Evolutionary conservation across 2,113 vertebrate genomes (phyloP).

Genomic region (Lichenostomus cassidix): DNA sequence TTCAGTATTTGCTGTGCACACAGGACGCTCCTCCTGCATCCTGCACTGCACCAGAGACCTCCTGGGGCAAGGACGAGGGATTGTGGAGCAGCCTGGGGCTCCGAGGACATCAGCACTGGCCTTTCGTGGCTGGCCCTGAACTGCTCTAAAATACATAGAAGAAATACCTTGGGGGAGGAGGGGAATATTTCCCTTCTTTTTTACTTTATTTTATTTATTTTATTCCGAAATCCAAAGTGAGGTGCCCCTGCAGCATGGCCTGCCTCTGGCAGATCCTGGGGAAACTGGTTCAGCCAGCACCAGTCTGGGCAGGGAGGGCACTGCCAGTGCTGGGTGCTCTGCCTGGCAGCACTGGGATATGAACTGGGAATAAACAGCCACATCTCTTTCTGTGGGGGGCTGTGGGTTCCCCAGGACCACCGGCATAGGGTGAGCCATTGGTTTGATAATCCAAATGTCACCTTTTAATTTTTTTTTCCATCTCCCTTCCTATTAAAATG

Average conservation of each 20-base stretch:
- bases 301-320: background rate
- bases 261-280: rapidly evolving
- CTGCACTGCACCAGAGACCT: background rate
- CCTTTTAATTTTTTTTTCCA: background rate
- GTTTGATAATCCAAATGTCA: background rate
- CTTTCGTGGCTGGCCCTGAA: background rate
- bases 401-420: background rate
- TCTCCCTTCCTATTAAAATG: background rate
- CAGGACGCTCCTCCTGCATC: rapidly evolving
- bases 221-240: background rate
- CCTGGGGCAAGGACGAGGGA: background rate
- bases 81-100: background rate
- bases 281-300: background rate
- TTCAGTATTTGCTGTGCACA: background rate
- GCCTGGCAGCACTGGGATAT: background rate
- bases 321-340: background rate
- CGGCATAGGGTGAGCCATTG: background rate
- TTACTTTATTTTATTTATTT: too few relatives aligned
- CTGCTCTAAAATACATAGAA: background rate
- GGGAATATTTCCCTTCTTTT: background rate
- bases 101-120: background rate
- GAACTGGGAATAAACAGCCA: background rate
- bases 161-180: background rate
- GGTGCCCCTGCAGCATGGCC: background rate
- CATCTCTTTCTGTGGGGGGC: rapidly evolving